phyloP scores from a whole-genome alignment of 2,888 invertebrate species.

The Synergus japonicus region DNA sequence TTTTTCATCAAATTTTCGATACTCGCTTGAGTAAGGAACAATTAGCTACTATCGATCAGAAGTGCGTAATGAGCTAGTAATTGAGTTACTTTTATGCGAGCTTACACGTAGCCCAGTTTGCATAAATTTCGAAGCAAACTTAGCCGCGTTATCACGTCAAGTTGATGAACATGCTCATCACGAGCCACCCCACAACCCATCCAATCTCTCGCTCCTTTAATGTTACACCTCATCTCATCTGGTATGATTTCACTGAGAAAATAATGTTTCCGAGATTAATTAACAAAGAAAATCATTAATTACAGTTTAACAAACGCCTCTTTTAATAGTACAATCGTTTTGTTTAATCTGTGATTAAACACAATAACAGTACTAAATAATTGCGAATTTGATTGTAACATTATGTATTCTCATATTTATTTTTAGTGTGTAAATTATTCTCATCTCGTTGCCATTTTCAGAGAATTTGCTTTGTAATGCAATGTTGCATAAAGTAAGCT shows the following conservation, averaged over 20 bases:
- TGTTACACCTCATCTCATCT: constrained; percentile 34
- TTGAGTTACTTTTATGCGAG: constrained; percentile 11
- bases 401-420: background rate
- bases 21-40: background rate
- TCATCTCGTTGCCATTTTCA: background rate
- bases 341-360: too few relatives aligned
- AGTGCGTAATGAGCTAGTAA: background rate
- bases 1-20: constrained; percentile 24
- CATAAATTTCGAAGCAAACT: constrained; percentile 47
- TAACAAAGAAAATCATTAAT: background rate
- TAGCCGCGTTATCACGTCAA: constrained; percentile 42
- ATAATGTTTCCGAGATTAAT: background rate
- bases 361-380: background rate
- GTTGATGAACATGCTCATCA: constrained; percentile 39
- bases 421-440: background rate
- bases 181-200: background rate
- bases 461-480: background rate
- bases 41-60: constrained; percentile 12
- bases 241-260: background rate
- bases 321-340: too few relatives aligned
- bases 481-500: background rate
- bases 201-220: constrained; percentile 39
- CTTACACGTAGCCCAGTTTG: constrained; percentile 17
- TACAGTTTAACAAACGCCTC: too few relatives aligned
- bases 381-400: background rate